These are phyloP conservation scores for Falcaria lacertinaria DNA, from an alignment of 2,888 invertebrate genomes.

Conservation along the genomic window DNA sequence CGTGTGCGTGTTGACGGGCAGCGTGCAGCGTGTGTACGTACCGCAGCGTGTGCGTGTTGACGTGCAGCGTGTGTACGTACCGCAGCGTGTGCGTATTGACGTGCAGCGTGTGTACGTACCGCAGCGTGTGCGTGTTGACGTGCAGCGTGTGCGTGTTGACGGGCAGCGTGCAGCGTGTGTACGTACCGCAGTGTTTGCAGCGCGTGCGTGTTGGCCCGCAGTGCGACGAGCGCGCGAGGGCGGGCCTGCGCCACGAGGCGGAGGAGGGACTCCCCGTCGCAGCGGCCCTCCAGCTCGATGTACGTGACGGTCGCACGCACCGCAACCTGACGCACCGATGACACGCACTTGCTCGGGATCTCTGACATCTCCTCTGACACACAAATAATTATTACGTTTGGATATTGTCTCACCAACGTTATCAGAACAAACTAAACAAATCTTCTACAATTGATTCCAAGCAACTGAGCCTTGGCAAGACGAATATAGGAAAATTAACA, in stretches of 20 bases:
- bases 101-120: constrained; percentile 38
- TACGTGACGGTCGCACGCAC: constrained; percentile 93
- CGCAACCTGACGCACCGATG: constrained; percentile 85
- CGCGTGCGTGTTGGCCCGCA: constrained; percentile 44
- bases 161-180: background rate
- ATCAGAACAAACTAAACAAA: too few relatives aligned
- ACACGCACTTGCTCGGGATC: constrained; percentile 94
- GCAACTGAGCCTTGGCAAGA: too few relatives aligned
- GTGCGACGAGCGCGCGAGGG: constrained; percentile 87
- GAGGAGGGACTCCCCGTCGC: constrained; percentile 90
- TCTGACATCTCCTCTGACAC: constrained; percentile 77
- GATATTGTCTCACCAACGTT: too few relatives aligned
- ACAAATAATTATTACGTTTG: background rate
- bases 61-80: constrained; percentile 19
- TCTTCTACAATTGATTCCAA: too few relatives aligned
- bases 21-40: constrained; percentile 30
- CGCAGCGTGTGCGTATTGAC: constrained; percentile 26
- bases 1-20: constrained; percentile 76
- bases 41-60: constrained; percentile 84
- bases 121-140: constrained; percentile 87
- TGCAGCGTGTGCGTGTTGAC: constrained; percentile 34
- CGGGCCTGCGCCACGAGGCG: constrained; percentile 90
- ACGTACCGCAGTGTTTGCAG: constrained; percentile 40
- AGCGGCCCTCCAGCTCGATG: constrained; percentile 98
- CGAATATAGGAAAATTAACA: too few relatives aligned